Percentiles rank a stretch among this genome's conserved stretches.
Conservation (phyloP, 30 jellyfish, hydroid and myxozoan genomes). For the Sanderia malayensis region DNA sequence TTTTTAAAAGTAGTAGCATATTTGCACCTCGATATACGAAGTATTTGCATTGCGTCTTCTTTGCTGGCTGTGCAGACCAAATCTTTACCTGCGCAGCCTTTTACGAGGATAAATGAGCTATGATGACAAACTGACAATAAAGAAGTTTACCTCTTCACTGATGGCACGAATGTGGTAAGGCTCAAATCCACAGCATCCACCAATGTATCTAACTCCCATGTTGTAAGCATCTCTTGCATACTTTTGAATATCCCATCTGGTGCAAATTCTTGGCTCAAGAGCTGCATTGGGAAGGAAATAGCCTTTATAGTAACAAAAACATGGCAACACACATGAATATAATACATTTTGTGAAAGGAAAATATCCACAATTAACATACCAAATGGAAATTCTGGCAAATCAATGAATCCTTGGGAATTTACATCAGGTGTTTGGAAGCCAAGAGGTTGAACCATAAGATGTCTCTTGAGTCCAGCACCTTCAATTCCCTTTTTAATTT, state of each 20-base stretch:
- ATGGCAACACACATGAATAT: not conserved
- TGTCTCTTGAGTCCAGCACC: conserved; percentile 86
- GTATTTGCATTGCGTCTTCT: too few relatives aligned
- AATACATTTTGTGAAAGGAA: not conserved
- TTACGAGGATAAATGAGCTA: too few relatives aligned
- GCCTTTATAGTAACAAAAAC: not conserved
- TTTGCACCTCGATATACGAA: too few relatives aligned
- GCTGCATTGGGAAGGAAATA: conserved; percentile 32
- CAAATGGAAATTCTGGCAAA: conserved; percentile 94
- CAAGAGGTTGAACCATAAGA: conserved; percentile 89
- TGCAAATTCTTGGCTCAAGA: conserved; percentile 89
- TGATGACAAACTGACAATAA: too few relatives aligned
- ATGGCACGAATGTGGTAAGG: conserved; percentile 96
- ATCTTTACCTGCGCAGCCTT: too few relatives aligned
- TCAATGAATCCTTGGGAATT: conserved; percentile 87
- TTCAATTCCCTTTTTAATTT: conserved; percentile 76
- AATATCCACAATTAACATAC: too few relatives aligned
- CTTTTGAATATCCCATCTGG: conserved; percentile 92
- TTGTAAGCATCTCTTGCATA: conserved; percentile 97
- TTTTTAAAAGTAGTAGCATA: too few relatives aligned
- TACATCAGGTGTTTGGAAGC: conserved; percentile 89
- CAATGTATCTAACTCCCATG: conserved; percentile 93
- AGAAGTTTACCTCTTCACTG: conserved; percentile 93
- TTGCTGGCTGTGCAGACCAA: too few relatives aligned
- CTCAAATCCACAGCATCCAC: conserved; percentile 99